phyloP scores from a whole-genome alignment of 2,113 vertebrate species.

The Grus americana region DNA sequence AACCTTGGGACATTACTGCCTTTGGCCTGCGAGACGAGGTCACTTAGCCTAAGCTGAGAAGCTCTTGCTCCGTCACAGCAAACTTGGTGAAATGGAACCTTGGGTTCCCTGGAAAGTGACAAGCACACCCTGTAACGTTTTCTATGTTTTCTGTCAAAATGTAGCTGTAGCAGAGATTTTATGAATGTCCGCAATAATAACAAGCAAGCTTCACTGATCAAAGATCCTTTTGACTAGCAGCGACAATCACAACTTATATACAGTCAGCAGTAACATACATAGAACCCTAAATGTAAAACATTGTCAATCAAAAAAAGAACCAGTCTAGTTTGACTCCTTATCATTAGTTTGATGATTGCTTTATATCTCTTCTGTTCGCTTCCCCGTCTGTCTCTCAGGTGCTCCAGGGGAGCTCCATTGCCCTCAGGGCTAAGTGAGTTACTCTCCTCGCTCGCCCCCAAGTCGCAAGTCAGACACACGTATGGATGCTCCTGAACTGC shows the following conservation, averaged over 20 bases:
- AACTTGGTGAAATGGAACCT: background rate
- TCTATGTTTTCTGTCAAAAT: background rate
- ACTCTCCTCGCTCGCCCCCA: background rate
- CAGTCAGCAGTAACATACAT: background rate
- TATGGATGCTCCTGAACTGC: background rate
- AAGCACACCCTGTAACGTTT: background rate
- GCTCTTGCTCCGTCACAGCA: background rate
- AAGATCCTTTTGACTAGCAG: background rate
- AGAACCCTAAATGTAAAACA: background rate
- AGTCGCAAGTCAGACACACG: accelerated
- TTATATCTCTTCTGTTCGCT: background rate
- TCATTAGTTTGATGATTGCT: background rate
- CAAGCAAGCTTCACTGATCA: background rate
- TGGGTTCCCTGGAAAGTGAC: background rate
- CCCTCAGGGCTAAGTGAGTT: background rate
- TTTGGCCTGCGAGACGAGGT: background rate
- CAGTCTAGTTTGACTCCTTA: background rate
- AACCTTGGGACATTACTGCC: background rate
- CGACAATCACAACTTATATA: background rate
- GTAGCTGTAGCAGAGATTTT: background rate
- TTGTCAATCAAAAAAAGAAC: background rate
- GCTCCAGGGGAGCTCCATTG: background rate
- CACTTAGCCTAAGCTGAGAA: background rate
- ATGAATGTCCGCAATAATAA: background rate
- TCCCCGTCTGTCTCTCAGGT: background rate